Evolutionary conservation across 1,140 invertebrate species (phyloP).

Genomic region (Rhynchophorus ferrugineus): DNA sequence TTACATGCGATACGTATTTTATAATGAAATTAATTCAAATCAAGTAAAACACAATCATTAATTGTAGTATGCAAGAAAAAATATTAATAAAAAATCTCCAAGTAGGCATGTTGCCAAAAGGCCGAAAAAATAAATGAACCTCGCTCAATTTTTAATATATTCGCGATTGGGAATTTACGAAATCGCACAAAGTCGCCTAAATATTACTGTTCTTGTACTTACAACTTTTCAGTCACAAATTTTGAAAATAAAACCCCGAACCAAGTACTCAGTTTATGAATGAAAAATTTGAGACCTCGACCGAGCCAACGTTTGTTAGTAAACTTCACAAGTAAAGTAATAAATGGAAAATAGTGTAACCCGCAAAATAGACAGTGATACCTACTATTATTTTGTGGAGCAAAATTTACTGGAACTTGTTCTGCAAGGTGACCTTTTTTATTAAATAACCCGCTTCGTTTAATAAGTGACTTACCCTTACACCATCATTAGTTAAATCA

Average conservation of each 20-base stretch:
- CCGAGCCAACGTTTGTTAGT: too few relatives aligned
- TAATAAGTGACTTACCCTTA: too few relatives aligned
- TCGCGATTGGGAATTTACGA: background rate
- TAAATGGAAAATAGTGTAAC: background rate
- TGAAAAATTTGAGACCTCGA: background rate
- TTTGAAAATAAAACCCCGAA: conserved; percentile 1
- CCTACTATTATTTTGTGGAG: too few relatives aligned
- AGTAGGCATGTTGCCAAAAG: conserved; percentile 1
- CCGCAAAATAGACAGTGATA: background rate
- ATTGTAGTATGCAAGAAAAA: background rate
- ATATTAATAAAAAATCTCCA: too few relatives aligned
- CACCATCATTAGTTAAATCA: too few relatives aligned
- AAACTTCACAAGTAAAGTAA: background rate
- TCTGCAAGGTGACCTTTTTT: background rate
- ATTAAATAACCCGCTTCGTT: too few relatives aligned
- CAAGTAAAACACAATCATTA: background rate
- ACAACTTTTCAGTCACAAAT: conserved; percentile 16
- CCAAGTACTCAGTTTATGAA: background rate
- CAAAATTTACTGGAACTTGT: too few relatives aligned
- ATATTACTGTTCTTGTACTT: conserved; percentile 1
- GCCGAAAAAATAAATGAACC: conserved; percentile 1
- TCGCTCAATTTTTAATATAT: background rate
- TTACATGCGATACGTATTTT: too few relatives aligned
- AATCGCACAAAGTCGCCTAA: background rate
- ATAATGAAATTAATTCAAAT: too few relatives aligned